Percentiles rank a stretch among this genome's conserved stretches.
Evolutionary conservation across 2,113 vertebrate species (phyloP).

Genomic region (Cheilinus undulatus): DNA sequence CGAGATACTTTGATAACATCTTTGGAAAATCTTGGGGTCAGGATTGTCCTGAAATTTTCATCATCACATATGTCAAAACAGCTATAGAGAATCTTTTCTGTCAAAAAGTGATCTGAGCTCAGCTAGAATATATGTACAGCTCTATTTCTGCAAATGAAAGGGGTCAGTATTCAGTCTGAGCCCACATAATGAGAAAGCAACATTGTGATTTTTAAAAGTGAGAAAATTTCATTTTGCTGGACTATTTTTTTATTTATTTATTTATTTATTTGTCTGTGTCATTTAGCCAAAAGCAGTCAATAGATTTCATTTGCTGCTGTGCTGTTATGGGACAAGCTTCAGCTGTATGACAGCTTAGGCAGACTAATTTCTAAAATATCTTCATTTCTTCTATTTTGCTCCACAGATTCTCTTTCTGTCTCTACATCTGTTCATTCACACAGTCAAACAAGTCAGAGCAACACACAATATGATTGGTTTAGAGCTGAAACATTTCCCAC

Average conservation of each 20-base stretch:
- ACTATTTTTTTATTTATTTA: conserved; percentile 15
- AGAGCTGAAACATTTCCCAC: background rate
- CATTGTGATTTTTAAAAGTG: background rate
- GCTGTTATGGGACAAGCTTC: conserved; percentile 13
- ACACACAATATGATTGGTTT: background rate
- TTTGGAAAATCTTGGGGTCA: no score
- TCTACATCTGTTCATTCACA: background rate
- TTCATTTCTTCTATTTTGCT: background rate
- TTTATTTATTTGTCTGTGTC: no score
- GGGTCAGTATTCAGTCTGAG: background rate
- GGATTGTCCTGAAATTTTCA: no score
- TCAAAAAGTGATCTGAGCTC: no score
- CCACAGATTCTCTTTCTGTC: background rate
- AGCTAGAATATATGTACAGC: no score
- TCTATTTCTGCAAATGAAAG: background rate
- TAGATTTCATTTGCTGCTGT: conserved; percentile 17
- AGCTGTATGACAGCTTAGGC: conserved; percentile 23
- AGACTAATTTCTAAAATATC: conserved; percentile 16
- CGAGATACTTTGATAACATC: no score
- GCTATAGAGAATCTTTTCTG: no score
- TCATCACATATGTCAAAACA: no score
- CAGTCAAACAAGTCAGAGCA: background rate
- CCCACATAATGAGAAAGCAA: background rate
- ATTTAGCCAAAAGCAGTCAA: conserved; percentile 22
- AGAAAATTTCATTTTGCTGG: conserved; percentile 3